A percentile compares a stretch with the other conserved stretches of the same genome.
phyloP scores from a whole-genome alignment of 2,113 vertebrate genomes.

The Falco punctatus region DNA sequence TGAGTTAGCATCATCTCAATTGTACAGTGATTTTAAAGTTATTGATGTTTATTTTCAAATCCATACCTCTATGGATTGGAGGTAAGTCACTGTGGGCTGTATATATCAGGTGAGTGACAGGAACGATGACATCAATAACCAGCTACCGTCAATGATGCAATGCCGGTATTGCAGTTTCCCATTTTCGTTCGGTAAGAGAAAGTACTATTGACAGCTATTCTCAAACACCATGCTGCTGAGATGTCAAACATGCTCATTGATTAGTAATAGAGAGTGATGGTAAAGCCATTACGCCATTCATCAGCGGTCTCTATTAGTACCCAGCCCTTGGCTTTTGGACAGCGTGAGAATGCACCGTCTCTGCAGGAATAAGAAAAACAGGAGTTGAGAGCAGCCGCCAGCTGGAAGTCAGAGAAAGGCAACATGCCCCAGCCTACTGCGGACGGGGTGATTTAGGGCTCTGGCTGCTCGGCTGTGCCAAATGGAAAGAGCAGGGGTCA shows the following conservation, averaged over 20 bases:
- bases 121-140: background rate
- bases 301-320: background rate
- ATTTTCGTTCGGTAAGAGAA: background rate
- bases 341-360: background rate
- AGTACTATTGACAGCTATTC: background rate
- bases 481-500: background rate
- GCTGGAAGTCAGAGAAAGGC: constrained; percentile 1
- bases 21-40: background rate
- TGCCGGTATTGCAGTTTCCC: background rate
- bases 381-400: background rate
- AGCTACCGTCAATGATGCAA: background rate
- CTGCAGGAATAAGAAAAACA: background rate
- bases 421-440: background rate
- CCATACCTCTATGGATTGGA: background rate
- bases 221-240: accelerated
- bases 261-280: constrained; percentile 7
- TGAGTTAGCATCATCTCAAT: background rate
- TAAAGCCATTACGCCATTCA: background rate
- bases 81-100: background rate
- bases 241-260: background rate
- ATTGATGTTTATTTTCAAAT: constrained; percentile 18
- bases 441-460: background rate
- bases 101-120: background rate
- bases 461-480: background rate
- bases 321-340: background rate